Base-by-base conservation (phyloP, 1,140 invertebrate species). In the Lordiphosa stackelbergi region DNA sequence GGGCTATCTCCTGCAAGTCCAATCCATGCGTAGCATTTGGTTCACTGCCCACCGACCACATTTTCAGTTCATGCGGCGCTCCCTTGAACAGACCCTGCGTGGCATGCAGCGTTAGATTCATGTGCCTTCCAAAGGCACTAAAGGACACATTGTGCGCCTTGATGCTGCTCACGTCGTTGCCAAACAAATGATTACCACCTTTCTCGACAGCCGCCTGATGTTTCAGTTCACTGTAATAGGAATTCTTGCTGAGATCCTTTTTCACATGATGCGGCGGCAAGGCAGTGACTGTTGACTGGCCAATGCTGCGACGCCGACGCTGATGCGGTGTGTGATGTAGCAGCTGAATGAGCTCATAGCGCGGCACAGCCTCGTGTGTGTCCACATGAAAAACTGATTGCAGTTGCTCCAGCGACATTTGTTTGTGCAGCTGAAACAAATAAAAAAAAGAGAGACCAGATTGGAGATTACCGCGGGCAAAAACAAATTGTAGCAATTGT, bases 391-490 rank as follows among this genome's bases (percentile, higher is more conserved):
- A 96, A 56, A 95, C 92, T 73, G 90, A 92, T 79, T 91, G 90
- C 84, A 95, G 89, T 89, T 96, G 94, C 61, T 94, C 92, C 81
- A 90, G 87, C 62, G 93, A 93, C 95, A 96, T 95, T 83, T 94
- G 92, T 89, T 93, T 92, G 90, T 96, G 95, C 87, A 95, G 90
- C 93, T 94, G 42, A 10, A 13, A 13, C 2, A 19, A 38, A 24
- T 19, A 13, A 42, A 7, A 35, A 19, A 48, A 9, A 64, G 8
- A 41, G 10, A 59, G 19, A 63, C 8, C 35, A 57, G 16, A 54
- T 54, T 51, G 52, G 46, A 51, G 41, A 60, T 60, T 53, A 59
- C 74, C 53, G 31, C 11, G 31, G 75, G 75, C 66, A 51, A 49
- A 38, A 58, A 74, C 62, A 75, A 79, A 74, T 79, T 79, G 74